Evolutionary conservation across 1,140 invertebrate genomes (phyloP).

Genomic region (Elymnias hypermnestra): DNA sequence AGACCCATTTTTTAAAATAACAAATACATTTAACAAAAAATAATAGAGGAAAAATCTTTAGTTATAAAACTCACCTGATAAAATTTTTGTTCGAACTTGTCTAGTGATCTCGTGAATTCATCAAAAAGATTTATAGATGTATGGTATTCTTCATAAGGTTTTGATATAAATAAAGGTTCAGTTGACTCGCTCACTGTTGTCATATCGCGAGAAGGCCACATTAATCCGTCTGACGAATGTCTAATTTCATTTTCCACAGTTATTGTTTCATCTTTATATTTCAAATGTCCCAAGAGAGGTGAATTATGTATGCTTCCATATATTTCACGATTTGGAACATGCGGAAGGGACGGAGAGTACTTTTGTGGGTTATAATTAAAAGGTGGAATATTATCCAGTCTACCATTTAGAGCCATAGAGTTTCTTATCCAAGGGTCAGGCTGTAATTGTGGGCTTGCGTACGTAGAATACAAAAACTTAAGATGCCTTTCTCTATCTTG

Average conservation of each 20-base stretch:
- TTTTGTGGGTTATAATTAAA: background rate
- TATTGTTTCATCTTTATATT: background rate
- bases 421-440: no score
- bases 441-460: background rate
- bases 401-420: background rate
- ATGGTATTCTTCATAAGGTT: background rate
- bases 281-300: background rate
- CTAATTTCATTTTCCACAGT: conserved; percentile 1
- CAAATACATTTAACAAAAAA: no score
- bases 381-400: background rate
- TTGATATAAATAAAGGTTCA: background rate
- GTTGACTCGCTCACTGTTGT: background rate
- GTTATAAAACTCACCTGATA: conserved; percentile 46
- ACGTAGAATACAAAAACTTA: background rate
- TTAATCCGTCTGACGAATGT: conserved; percentile 4
- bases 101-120: conserved; percentile 25
- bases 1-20: no score
- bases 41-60: no score
- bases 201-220: background rate
- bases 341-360: background rate
- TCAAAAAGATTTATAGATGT: background rate
- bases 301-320: background rate
- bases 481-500: background rate
- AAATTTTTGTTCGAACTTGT: conserved; percentile 36
- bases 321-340: background rate